Evolutionary conservation across 2,888 invertebrate genomes (phyloP).

Genomic region (Phymatocera aterrima): DNA sequence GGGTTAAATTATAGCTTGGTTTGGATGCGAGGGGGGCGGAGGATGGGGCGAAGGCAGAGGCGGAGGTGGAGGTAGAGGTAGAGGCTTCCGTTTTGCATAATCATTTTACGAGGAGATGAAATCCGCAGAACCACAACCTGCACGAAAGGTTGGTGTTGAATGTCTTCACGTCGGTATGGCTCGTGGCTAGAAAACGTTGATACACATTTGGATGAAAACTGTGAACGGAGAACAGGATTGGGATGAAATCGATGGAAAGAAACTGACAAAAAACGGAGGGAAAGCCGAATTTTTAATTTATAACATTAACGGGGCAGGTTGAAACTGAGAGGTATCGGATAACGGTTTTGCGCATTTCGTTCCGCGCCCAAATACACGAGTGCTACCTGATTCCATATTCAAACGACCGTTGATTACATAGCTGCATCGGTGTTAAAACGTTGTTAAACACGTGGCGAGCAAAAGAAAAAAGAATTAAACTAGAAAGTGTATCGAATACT

Average conservation of each 20-base stretch:
- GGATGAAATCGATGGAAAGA: neutral
- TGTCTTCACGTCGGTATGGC: neutral
- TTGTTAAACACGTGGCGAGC: slow-evolving; percentile 9
- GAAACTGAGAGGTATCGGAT: neutral
- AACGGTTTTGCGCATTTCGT: neutral
- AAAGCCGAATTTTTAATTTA: neutral
- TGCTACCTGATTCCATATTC: slow-evolving; percentile 13
- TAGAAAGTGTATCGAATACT: neutral
- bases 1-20: slow-evolving; percentile 61
- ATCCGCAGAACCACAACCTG: slow-evolving; percentile 45
- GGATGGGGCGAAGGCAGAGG: slow-evolving; percentile 16
- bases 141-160: neutral
- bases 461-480: neutral
- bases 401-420: neutral
- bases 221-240: neutral
- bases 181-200: neutral
- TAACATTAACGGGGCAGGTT: neutral
- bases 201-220: neutral
- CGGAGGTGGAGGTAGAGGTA: slow-evolving; percentile 27
- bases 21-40: slow-evolving; percentile 19
- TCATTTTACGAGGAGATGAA: slow-evolving; percentile 63
- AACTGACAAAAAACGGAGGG: neutral
- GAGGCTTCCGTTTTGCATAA: slow-evolving; percentile 61
- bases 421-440: slow-evolving; percentile 11
- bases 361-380: slow-evolving; percentile 1